phyloP scores from a whole-genome alignment of 2,888 invertebrate genomes.

The Podabrus alpinus region DNA sequence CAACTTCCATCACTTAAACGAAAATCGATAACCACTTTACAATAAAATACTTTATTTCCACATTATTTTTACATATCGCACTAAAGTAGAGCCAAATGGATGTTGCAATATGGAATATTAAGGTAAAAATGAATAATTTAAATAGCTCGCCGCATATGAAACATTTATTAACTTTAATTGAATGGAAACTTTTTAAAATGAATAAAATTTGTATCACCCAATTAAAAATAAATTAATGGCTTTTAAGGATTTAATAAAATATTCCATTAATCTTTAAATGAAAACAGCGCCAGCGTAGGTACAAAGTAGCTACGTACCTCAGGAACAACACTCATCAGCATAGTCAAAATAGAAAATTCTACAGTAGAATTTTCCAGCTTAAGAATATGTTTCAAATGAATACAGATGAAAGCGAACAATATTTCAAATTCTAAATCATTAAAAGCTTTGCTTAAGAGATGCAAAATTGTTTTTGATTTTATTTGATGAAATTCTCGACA shows the following conservation, averaged over 20 bases:
- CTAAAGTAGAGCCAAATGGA: slow-evolving; percentile 14
- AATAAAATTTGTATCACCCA: background rate
- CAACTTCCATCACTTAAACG: slow-evolving; percentile 27
- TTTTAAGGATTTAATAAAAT: background rate
- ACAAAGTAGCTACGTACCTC: background rate
- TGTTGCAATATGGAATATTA: slow-evolving; percentile 15
- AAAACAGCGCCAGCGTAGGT: background rate
- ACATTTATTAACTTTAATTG: slow-evolving; percentile 14
- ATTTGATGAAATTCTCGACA: background rate
- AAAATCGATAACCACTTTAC: slow-evolving; percentile 28
- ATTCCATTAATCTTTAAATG: background rate
- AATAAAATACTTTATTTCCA: slow-evolving; percentile 29
- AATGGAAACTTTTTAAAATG: background rate
- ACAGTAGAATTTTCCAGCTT: slow-evolving; percentile 1
- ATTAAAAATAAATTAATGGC: background rate
- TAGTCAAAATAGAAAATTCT: slow-evolving; percentile 7
- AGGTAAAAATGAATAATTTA: slow-evolving; percentile 5
- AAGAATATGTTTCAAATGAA: slow-evolving; percentile 11
- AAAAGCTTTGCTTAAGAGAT: background rate
- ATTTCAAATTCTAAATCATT: slow-evolving; percentile 11
- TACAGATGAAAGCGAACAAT: background rate
- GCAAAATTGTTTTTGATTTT: slow-evolving; percentile 10
- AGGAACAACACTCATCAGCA: background rate
- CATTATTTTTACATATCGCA: slow-evolving; percentile 30
- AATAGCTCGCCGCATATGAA: slow-evolving; percentile 7